Percentiles rank a stretch among this genome's conserved stretches.
phyloP scores from a whole-genome alignment of 2,888 invertebrate species.

The Yponomeuta cagnagella region DNA sequence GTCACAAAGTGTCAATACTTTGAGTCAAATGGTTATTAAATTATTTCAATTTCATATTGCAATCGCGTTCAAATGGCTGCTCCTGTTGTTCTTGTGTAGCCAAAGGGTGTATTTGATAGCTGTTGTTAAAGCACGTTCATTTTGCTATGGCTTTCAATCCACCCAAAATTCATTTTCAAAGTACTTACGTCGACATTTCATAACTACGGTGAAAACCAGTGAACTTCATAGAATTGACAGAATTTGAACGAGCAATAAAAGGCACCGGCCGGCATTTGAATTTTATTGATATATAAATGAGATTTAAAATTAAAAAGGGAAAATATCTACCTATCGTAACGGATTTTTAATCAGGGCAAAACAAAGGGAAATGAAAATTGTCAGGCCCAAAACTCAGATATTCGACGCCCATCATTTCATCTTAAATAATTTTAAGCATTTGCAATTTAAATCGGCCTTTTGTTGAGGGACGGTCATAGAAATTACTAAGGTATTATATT shows the following conservation, averaged over 20 bases:
- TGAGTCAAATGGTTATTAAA: too few species aligned
- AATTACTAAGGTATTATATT: slow-evolving; percentile 34
- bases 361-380: slow-evolving; percentile 12
- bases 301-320: neutral
- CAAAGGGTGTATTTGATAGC: too few species aligned
- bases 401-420: neutral
- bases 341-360: neutral
- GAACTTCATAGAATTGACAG: neutral
- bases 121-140: too few species aligned
- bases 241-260: neutral
- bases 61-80: too few species aligned
- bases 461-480: neutral
- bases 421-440: slow-evolving; percentile 11
- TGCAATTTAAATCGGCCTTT: slow-evolving; percentile 13
- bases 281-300: neutral
- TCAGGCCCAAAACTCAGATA: neutral
- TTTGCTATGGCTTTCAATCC: too few species aligned
- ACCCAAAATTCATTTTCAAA: too few species aligned
- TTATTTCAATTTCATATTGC: too few species aligned
- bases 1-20: too few species aligned
- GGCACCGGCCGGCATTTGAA: neutral
- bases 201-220: too few species aligned
- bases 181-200: too few species aligned
- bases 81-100: too few species aligned
- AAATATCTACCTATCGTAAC: neutral